Percentiles rank a stretch among this genome's conserved stretches.
Conservation (phyloP, 2,797 vertebrate species). For the Pangasius krempfi region DNA sequence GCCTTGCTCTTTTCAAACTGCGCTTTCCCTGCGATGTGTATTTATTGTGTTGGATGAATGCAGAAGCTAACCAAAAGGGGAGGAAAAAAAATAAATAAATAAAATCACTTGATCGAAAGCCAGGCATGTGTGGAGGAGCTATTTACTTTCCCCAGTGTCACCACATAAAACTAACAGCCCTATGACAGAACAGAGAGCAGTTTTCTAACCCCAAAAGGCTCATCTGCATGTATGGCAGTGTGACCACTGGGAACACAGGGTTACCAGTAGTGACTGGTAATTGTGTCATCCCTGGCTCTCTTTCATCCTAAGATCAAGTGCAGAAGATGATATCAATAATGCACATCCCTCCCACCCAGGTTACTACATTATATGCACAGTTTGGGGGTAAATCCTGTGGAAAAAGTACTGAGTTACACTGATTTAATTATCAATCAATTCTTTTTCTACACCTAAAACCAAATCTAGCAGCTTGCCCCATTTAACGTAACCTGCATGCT, state of each 20-base stretch:
- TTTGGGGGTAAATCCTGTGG: neutral
- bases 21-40: neutral
- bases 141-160: conserved; percentile 8
- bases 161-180: conserved; percentile 23
- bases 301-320: neutral
- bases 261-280: conserved; percentile 8
- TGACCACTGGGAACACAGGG: conserved; percentile 8
- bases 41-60: conserved; percentile 3
- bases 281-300: neutral
- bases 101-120: conserved; percentile 6
- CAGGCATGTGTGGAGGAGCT: conserved; percentile 6
- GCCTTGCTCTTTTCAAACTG: neutral
- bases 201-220: conserved; percentile 7
- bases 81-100: neutral
- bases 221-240: neutral
- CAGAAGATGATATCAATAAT: neutral
- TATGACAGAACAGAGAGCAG: neutral
- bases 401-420: neutral
- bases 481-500: neutral
- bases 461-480: neutral
- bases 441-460: neutral
- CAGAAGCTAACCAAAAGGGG: conserved; percentile 31
- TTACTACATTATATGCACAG: neutral
- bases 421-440: neutral
- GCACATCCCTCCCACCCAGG: neutral